phyloP scores from a whole-genome alignment of 1,140 invertebrate species.

The Matsumurasca onukii region DNA sequence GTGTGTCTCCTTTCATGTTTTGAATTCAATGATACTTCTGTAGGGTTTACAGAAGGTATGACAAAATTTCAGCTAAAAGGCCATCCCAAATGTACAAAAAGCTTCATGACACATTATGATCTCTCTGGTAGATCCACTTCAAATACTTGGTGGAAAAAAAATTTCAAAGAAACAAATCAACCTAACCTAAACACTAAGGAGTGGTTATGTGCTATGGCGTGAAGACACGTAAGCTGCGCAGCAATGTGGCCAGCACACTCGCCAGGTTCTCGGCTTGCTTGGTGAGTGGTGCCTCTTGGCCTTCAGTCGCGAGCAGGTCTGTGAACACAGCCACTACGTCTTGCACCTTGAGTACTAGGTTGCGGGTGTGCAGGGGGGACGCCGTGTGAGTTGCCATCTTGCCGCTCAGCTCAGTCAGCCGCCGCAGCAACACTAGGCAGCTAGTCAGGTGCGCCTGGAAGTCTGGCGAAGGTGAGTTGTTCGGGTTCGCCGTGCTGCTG shows the following conservation, averaged over 20 bases:
- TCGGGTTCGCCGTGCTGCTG: conserved; percentile 36
- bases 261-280: conserved; percentile 78
- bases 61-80: too few species aligned
- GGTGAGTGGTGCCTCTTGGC: conserved; percentile 60
- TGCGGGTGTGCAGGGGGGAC: conserved; percentile 74
- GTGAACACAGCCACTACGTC: conserved; percentile 41
- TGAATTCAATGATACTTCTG: too few species aligned
- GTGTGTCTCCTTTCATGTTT: too few species aligned
- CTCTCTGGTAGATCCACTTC: too few species aligned
- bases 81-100: too few species aligned
- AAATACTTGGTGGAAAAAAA: too few species aligned
- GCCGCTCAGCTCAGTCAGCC: conserved; percentile 66
- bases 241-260: conserved; percentile 73
- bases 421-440: conserved; percentile 66
- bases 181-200: too few species aligned
- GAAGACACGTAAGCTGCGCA: conserved; percentile 79
- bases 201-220: conserved; percentile 55
- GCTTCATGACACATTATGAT: too few species aligned
- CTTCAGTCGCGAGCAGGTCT: conserved; percentile 44
- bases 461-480: conserved; percentile 52
- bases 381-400: conserved; percentile 70
- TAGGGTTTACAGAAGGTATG: too few species aligned
- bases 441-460: conserved; percentile 64
- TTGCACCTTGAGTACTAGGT: conserved; percentile 72
- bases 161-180: too few species aligned